Conservation (phyloP, 2,888 invertebrate species). For the Agriopis leucophaearia region DNA sequence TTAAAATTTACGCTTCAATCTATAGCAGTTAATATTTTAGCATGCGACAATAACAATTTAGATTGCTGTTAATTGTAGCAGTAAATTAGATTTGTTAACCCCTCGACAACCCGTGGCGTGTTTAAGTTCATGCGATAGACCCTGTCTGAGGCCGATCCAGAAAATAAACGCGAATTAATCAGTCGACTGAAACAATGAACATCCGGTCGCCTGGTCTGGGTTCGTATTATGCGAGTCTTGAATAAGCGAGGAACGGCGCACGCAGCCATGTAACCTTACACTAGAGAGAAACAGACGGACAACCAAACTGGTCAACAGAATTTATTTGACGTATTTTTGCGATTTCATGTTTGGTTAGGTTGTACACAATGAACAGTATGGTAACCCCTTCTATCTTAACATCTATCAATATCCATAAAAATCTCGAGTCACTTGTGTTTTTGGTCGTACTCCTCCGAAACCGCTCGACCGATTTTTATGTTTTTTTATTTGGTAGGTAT, state of each 20-base stretch:
- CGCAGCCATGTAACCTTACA: not conserved
- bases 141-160: constrained; percentile 10
- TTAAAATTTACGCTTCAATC: not conserved
- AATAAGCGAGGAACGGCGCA: constrained; percentile 7
- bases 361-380: too few species aligned
- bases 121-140: not conserved
- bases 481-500: too few species aligned
- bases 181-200: constrained; percentile 24
- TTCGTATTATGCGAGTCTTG: constrained; percentile 14
- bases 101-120: constrained; percentile 3
- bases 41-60: constrained; percentile 4
- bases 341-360: too few species aligned
- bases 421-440: too few species aligned
- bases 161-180: constrained; percentile 26
- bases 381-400: too few species aligned
- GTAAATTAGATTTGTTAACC: constrained; percentile 10
- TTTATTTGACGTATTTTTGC: too few species aligned
- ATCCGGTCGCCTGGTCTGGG: constrained; percentile 13
- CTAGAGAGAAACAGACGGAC: not conserved
- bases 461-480: too few species aligned
- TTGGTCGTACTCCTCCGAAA: too few species aligned
- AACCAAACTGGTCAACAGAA: not conserved
- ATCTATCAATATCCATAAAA: too few species aligned
- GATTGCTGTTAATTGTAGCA: constrained; percentile 5
- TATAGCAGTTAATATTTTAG: constrained; percentile 1